phyloP scores from a whole-genome alignment of 2,113 vertebrate species.

The Porphyrio hochstetteri region DNA sequence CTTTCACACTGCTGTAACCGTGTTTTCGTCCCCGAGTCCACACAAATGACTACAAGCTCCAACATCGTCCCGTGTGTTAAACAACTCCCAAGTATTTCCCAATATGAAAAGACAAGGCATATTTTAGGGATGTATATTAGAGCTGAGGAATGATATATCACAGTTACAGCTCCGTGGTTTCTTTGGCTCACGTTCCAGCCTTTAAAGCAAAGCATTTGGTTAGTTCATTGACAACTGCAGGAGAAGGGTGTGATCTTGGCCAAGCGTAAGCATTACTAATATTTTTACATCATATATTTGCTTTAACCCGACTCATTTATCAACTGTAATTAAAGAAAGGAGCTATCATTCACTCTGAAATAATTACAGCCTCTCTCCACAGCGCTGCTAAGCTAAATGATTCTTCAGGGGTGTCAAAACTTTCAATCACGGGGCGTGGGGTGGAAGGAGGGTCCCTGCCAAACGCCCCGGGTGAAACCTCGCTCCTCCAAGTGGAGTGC shows the following conservation, averaged over 20 bases:
- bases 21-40: neutral
- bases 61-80: neutral
- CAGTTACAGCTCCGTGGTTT: neutral
- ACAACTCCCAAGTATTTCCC: slow-evolving; percentile 8
- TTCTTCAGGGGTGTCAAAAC: neutral
- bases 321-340: slow-evolving; percentile 10
- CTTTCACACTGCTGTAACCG: neutral
- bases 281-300: slow-evolving; percentile 48
- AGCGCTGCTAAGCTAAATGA: neutral
- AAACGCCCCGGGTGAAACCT: neutral
- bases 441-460: neutral
- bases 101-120: neutral
- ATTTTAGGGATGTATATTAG: neutral
- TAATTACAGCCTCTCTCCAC: neutral
- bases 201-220: neutral
- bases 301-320: slow-evolving; percentile 30
- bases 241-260: slow-evolving; percentile 30
- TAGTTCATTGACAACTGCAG: slow-evolving; percentile 29
- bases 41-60: neutral
- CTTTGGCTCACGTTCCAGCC: neutral
- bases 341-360: neutral
- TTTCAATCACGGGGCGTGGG: neutral
- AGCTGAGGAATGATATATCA: neutral
- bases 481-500: neutral
- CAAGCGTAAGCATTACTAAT: slow-evolving; percentile 7